phyloP scores from a whole-genome alignment of 1,140 invertebrate species.

The Cotesia chilonis region DNA sequence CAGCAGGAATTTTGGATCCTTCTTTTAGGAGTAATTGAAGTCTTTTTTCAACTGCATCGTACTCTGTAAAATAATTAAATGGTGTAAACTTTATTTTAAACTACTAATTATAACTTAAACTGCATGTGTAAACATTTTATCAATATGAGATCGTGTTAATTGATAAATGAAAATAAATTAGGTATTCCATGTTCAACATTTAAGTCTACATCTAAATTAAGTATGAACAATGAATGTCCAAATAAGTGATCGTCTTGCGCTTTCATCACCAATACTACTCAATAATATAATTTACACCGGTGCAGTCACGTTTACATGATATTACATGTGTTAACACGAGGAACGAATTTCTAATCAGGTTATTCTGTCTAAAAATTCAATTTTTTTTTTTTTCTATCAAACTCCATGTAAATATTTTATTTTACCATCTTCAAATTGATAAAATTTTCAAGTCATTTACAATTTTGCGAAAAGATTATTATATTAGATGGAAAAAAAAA shows the following conservation, averaged over 20 bases:
- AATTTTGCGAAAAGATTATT: no score
- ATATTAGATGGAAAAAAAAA: constrained; percentile 1
- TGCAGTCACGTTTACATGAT: constrained; percentile 30
- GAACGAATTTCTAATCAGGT: constrained; percentile 20
- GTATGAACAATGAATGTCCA: constrained; percentile 16
- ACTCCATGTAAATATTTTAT: not conserved
- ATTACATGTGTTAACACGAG: constrained; percentile 18
- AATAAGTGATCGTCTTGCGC: constrained; percentile 23
- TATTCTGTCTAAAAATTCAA: not conserved
- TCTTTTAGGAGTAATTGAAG: constrained; percentile 51
- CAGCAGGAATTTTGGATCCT: constrained; percentile 46
- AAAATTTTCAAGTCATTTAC: constrained; percentile 17
- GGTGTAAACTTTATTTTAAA: constrained; percentile 8
- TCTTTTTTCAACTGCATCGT: constrained; percentile 40
- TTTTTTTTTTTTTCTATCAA: not conserved
- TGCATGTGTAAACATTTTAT: not conserved
- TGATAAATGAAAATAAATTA: constrained; percentile 13
- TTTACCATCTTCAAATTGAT: not conserved
- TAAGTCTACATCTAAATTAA: constrained; percentile 6
- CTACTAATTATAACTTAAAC: no score
- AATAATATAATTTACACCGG: not conserved
- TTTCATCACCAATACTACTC: constrained; percentile 13
- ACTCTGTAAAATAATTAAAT: constrained; percentile 45
- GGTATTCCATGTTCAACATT: constrained; percentile 12
- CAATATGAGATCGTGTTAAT: constrained; percentile 15